Conservation (phyloP, 2,888 invertebrate genomes). For the Philhelius pedissequus region DNA sequence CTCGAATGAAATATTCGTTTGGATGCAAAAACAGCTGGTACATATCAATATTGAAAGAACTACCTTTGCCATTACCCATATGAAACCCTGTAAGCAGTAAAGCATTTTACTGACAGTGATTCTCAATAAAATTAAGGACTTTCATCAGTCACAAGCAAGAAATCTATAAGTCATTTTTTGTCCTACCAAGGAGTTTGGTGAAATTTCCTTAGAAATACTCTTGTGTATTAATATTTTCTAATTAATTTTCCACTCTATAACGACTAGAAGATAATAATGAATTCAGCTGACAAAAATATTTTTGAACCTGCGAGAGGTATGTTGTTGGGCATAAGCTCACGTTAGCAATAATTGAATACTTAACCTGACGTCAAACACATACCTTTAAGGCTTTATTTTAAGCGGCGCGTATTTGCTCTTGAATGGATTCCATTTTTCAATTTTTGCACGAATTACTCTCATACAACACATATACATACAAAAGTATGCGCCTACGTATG, state of each 20-base stretch:
- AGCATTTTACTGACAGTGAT: too few relatives aligned
- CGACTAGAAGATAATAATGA: slow-evolving; percentile 29
- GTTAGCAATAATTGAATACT: slow-evolving; percentile 59
- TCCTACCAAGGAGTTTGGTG: neutral
- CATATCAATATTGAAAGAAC: too few relatives aligned
- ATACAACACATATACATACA: neutral
- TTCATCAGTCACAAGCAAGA: too few relatives aligned
- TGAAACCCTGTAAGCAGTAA: too few relatives aligned
- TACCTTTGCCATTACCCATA: too few relatives aligned
- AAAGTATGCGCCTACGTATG: neutral
- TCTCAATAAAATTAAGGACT: too few relatives aligned
- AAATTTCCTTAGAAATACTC: neutral
- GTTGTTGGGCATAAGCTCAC: slow-evolving; percentile 51
- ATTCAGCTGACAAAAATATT: slow-evolving; percentile 27
- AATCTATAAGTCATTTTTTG: too few relatives aligned
- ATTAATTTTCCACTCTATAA: slow-evolving; percentile 45
- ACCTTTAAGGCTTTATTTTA: neutral
- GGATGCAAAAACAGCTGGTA: too few relatives aligned
- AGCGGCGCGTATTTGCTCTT: neutral
- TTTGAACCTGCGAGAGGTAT: neutral
- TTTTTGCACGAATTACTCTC: slow-evolving; percentile 11
- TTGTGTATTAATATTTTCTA: slow-evolving; percentile 36
- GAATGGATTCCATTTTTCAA: slow-evolving; percentile 35
- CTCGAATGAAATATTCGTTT: too few relatives aligned
- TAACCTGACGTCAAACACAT: neutral